Evolutionary conservation across 1,140 invertebrate genomes (phyloP).

Genomic region (Temnothorax nylanderi): DNA sequence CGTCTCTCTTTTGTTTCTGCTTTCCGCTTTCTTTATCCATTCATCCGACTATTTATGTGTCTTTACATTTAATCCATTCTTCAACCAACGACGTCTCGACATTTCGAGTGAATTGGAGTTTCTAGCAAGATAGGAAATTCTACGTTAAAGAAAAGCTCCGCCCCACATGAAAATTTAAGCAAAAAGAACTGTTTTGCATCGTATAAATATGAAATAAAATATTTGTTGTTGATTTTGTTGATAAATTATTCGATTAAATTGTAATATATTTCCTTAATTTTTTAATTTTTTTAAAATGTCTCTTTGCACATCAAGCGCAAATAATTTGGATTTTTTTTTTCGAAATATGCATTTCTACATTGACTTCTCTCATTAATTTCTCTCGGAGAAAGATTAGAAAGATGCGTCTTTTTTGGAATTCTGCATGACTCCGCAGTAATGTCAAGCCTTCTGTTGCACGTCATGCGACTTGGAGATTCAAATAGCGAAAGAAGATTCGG

Average conservation of each 20-base stretch:
- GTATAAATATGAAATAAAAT: slow-evolving; percentile 10
- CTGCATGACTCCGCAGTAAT: slow-evolving; percentile 16
- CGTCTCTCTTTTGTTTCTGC: slow-evolving; percentile 2
- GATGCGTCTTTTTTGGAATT: slow-evolving; percentile 5
- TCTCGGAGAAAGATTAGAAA: not conserved
- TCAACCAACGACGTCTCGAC: slow-evolving; percentile 26
- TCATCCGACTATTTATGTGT: slow-evolving; percentile 1
- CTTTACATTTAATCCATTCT: slow-evolving; percentile 25
- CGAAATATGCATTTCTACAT: not conserved
- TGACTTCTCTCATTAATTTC: not conserved
- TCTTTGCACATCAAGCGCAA: not conserved
- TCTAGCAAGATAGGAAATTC: not conserved
- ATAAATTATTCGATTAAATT: slow-evolving; percentile 3
- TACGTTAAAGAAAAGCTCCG: not conserved
- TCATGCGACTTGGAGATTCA: slow-evolving; percentile 51
- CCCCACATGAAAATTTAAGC: not conserved
- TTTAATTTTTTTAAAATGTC: not conserved
- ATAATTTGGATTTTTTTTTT: slow-evolving; percentile 6
- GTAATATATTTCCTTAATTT: not conserved
- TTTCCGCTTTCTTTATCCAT: slow-evolving; percentile 7
- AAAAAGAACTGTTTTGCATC: not conserved
- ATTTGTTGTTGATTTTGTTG: not conserved
- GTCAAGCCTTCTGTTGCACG: slow-evolving; percentile 38
- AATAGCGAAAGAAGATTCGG: slow-evolving; percentile 32
- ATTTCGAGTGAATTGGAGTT: slow-evolving; percentile 12